These are phyloP conservation scores for Cinara cedri DNA, from an alignment of 2,888 invertebrate species.

Conservation along the genomic window DNA sequence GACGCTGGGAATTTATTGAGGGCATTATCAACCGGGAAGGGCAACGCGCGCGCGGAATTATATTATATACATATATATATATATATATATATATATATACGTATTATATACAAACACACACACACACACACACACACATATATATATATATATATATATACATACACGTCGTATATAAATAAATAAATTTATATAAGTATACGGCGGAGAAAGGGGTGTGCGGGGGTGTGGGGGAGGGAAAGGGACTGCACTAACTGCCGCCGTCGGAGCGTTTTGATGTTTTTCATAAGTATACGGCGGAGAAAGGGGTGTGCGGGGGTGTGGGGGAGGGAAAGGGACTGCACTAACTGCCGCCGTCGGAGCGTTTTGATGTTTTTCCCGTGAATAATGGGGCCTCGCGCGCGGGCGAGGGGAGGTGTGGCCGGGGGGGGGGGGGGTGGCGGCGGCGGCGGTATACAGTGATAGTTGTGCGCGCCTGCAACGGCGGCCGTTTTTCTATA, in stretches of 20 bases:
- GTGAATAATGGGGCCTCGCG: conserved; percentile 44
- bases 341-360: conserved; percentile 50
- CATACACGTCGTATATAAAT: neutral
- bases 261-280: conserved; percentile 53
- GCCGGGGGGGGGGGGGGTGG: conserved; percentile 39
- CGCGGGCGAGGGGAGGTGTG: conserved; percentile 31
- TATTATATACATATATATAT: conserved; percentile 22
- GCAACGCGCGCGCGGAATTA: conserved; percentile 34
- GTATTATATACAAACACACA: neutral
- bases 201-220: neutral
- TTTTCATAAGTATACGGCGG: conserved; percentile 11
- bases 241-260: conserved; percentile 47
- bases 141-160: conserved; percentile 1
- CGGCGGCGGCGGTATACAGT: neutral
- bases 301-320: neutral
- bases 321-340: conserved; percentile 4
- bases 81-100: too few relatives aligned
- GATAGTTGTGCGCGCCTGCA: conserved; percentile 46
- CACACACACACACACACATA: too few relatives aligned
- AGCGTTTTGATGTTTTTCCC: conserved; percentile 55
- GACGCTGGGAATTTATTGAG: conserved; percentile 49
- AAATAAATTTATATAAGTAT: neutral
- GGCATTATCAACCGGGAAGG: conserved; percentile 47
- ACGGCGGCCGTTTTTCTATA: conserved; percentile 49
- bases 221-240: neutral